Evolutionary conservation across 2,113 vertebrate species (phyloP).

Genomic region (Salvelinus sp.): DNA sequence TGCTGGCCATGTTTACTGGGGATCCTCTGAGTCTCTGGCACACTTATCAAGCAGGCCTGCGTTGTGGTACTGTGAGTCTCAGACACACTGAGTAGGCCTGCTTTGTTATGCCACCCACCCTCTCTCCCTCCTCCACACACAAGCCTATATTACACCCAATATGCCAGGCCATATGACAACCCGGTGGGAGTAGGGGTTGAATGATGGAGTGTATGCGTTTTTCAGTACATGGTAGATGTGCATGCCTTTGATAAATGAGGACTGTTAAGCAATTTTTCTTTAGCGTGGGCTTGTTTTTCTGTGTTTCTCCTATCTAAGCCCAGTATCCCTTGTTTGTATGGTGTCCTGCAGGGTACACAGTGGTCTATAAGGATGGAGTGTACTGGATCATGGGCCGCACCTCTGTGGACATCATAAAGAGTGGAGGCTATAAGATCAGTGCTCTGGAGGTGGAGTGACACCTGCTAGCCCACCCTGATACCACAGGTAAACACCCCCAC

Average conservation of each 20-base stretch:
- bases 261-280: too few species aligned
- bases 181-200: too few species aligned
- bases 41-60: neutral
- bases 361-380: slow-evolving; percentile 71
- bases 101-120: neutral
- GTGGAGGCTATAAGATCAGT: slow-evolving; percentile 91
- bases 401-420: slow-evolving; percentile 95
- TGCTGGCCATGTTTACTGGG: neutral
- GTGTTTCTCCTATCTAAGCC: too few species aligned
- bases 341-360: slow-evolving; percentile 82
- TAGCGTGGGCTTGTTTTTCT: too few species aligned
- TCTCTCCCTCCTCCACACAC: neutral
- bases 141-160: neutral
- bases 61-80: neutral
- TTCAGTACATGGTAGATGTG: too few species aligned
- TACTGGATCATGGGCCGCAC: slow-evolving; percentile 96
- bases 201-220: too few species aligned
- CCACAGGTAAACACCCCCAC: slow-evolving; percentile 72
- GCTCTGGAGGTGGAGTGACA: slow-evolving; percentile 92
- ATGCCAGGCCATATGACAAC: neutral
- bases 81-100: neutral
- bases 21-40: neutral
- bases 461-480: slow-evolving; percentile 86
- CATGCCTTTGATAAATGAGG: too few species aligned
- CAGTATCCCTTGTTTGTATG: neutral